These are phyloP conservation scores for Campoletis raptor DNA, from an alignment of 2,888 invertebrate species.

Conservation along the genomic window DNA sequence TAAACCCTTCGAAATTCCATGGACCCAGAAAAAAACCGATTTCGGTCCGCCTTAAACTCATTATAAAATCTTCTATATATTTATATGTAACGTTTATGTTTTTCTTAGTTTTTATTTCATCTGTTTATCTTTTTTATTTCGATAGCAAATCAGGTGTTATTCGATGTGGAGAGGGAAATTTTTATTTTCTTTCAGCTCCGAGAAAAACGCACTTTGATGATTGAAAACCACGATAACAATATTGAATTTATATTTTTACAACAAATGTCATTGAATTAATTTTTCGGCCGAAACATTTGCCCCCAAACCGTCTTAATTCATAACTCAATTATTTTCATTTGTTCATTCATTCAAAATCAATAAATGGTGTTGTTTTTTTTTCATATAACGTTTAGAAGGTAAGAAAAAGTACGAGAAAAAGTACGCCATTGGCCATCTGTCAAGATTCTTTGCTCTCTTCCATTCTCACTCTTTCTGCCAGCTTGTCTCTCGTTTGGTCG, in stretches of 20 bases:
- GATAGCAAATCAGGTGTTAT: not conserved
- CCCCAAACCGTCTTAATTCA: not conserved
- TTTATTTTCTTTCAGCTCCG: not conserved
- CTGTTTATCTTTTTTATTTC: not conserved
- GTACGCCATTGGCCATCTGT: conserved; percentile 70
- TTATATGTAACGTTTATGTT: conserved; percentile 22
- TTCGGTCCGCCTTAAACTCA: conserved; percentile 38
- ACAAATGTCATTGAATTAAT: not conserved
- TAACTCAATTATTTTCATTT: not conserved
- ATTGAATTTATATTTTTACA: not conserved
- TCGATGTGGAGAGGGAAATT: not conserved
- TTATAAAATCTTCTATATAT: conserved; percentile 35
- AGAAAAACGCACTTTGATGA: not conserved
- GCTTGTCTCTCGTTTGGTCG: conserved; percentile 36
- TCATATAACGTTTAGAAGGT: not conserved
- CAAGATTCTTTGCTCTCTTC: conserved; percentile 12
- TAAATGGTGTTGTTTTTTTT: not conserved
- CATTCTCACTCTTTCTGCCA: conserved; percentile 31
- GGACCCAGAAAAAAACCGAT: conserved; percentile 23
- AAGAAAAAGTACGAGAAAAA: not conserved
- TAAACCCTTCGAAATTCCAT: conserved; percentile 50
- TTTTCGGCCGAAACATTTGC: not conserved
- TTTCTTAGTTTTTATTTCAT: conserved; percentile 5
- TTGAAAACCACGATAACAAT: not conserved
- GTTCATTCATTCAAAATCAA: not conserved